Percentiles rank a stretch among this genome's conserved stretches.
These are phyloP conservation scores for Adelges cooleyi DNA, from an alignment of 1,140 invertebrate species.

Conservation along the genomic window DNA sequence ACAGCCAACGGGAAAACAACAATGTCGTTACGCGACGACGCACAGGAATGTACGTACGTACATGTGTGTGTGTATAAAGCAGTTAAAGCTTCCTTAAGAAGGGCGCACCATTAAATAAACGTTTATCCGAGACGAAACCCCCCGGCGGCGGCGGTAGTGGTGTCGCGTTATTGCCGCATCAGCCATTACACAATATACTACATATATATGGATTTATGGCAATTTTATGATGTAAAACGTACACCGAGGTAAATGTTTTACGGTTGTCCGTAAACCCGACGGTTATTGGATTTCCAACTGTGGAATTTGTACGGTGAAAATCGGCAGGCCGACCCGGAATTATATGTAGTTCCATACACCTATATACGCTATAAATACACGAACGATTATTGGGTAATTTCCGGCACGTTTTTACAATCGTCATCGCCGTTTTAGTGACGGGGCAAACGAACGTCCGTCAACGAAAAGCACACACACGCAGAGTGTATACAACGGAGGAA, in stretches of 20 bases:
- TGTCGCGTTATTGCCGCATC: background rate
- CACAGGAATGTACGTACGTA: too few relatives aligned
- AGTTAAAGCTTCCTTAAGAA: background rate
- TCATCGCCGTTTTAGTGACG: background rate
- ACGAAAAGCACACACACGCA: background rate
- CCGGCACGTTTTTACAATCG: background rate
- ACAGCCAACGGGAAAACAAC: background rate
- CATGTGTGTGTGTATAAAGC: too few relatives aligned
- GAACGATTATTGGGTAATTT: background rate
- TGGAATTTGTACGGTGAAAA: background rate
- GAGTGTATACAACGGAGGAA: too few relatives aligned
- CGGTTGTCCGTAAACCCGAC: background rate
- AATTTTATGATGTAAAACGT: conserved; percentile 6
- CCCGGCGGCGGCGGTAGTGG: too few relatives aligned
- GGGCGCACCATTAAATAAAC: conserved; percentile 5
- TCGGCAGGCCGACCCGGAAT: background rate
- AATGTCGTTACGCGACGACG: background rate
- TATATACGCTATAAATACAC: too few relatives aligned
- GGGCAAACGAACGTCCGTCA: background rate
- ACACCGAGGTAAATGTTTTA: background rate
- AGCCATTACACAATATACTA: background rate
- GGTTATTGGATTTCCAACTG: background rate
- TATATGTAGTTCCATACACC: too few relatives aligned
- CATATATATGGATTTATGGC: background rate
- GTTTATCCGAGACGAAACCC: background rate